A percentile compares a stretch with the other conserved stretches of the same genome.
Conservation (phyloP, 1,140 invertebrate species). For the Diorhabda elongata region DNA sequence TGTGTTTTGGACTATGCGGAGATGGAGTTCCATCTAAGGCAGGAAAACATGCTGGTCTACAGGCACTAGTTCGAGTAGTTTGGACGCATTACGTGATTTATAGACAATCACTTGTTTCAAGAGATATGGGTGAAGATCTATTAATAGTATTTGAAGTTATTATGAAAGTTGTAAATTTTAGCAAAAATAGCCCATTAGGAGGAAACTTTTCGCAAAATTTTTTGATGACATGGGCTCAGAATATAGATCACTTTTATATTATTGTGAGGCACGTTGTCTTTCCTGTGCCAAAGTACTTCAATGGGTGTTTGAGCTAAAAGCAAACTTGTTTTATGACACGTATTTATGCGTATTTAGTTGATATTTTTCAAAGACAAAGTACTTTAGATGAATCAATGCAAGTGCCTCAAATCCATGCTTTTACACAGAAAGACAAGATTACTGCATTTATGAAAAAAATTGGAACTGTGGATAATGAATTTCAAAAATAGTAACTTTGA, state of each 20-base stretch:
- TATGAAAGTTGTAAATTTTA: too few relatives aligned
- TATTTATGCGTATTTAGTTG: conserved; percentile 13
- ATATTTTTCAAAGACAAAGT: conserved; percentile 28
- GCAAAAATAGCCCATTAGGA: too few relatives aligned
- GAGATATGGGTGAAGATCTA: too few relatives aligned
- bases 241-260: conserved; percentile 13
- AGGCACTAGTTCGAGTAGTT: background rate
- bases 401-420: conserved; percentile 5
- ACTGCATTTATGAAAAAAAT: background rate
- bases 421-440: background rate
- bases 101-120: background rate
- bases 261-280: conserved; percentile 24
- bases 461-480: background rate
- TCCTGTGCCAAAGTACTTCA: conserved; percentile 26
- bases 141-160: too few relatives aligned
- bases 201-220: too few relatives aligned
- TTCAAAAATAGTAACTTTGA: background rate
- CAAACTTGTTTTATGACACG: conserved; percentile 16
- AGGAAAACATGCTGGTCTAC: background rate
- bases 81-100: background rate
- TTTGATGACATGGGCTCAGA: background rate
- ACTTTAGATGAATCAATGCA: conserved; percentile 29
- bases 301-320: conserved; percentile 26
- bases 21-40: conserved; percentile 35
- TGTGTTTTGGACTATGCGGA: conserved; percentile 44